Evolutionary conservation across 2,113 vertebrate genomes (phyloP).

Genomic region (Scalopus aquaticus): DNA sequence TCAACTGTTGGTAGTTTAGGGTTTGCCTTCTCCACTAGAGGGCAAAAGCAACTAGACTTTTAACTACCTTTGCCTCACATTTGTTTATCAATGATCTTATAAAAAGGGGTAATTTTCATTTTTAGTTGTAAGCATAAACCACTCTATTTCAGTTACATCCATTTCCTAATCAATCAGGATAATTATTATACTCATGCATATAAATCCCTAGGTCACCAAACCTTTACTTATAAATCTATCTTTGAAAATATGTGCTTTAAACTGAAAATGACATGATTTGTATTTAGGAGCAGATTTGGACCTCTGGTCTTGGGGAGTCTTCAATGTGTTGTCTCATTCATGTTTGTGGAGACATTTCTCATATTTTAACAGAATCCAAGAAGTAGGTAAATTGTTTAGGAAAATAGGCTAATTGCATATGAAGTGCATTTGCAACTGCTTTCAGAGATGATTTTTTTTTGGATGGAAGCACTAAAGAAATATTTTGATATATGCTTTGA

Average conservation of each 20-base stretch:
- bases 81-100: no score
- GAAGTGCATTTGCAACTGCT: background rate
- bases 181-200: no score
- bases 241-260: background rate
- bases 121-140: no score
- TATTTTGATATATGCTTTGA: background rate
- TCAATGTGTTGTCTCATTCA: background rate
- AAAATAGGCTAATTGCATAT: background rate
- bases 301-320: background rate
- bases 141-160: no score
- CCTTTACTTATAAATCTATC: background rate
- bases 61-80: no score
- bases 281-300: background rate
- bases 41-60: no score
- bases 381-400: background rate
- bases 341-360: background rate
- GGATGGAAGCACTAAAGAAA: background rate
- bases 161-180: no score
- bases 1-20: no score
- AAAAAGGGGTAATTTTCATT: no score
- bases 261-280: background rate
- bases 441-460: background rate
- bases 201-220: background rate
- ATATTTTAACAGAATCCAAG: background rate
- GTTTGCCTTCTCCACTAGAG: no score